A percentile compares a stretch with the other conserved stretches of the same genome.
phyloP scores from a whole-genome alignment of 2,797 vertebrate species.

The Peromyscus nudipes region DNA sequence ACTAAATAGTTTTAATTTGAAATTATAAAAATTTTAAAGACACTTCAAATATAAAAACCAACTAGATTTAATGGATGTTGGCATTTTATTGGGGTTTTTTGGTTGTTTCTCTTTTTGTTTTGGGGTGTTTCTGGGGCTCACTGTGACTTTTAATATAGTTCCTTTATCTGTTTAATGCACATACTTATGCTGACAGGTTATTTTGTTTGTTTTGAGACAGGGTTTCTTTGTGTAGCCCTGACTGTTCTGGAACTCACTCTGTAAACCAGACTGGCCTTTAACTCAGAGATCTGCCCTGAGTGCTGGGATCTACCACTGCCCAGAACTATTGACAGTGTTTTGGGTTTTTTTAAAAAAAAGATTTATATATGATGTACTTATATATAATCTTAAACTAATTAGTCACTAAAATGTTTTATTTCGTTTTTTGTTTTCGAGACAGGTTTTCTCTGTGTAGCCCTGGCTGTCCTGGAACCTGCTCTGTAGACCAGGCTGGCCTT shows the following conservation, averaged over 20 bases:
- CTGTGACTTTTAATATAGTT: conserved; percentile 13
- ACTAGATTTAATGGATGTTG: conserved; percentile 42
- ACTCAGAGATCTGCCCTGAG: neutral
- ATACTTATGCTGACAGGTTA: neutral
- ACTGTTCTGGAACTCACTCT: neutral
- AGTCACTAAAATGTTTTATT: neutral
- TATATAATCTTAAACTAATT: conserved; percentile 44
- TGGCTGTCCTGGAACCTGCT: neutral
- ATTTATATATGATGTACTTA: neutral
- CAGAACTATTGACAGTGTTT: neutral
- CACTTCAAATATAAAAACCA: conserved; percentile 42
- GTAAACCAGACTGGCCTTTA: too few relatives aligned
- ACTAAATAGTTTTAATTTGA: conserved; percentile 8
- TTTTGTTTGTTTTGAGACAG: neutral
- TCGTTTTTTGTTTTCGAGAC: neutral
- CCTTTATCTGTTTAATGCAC: neutral
- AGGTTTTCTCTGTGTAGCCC: neutral
- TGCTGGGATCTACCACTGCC: neutral
- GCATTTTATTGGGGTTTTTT: conserved; percentile 4
- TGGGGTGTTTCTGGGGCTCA: neutral
- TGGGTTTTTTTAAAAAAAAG: neutral
- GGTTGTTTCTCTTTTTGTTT: neutral
- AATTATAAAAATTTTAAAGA: conserved; percentile 39
- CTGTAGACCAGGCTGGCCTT: neutral
- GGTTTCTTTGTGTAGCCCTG: neutral